These are phyloP conservation scores for Trissoscelio sp. DNA, from an alignment of 2,888 invertebrate species.

Conservation along the genomic window DNA sequence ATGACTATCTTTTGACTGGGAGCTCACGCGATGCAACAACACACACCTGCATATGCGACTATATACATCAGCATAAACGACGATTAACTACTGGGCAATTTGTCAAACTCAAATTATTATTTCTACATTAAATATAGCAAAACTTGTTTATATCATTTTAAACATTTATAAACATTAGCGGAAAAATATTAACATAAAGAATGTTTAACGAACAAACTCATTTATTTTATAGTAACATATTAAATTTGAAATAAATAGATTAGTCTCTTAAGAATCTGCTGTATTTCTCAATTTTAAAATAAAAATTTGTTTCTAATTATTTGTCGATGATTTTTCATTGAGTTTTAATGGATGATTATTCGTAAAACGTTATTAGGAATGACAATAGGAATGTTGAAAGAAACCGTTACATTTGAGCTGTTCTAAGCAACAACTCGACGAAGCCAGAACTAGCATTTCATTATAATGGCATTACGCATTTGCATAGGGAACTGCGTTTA, in stretches of 20 bases:
- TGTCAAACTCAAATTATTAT: slow-evolving; percentile 44
- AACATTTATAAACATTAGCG: too few species aligned
- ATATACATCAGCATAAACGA: slow-evolving; percentile 62
- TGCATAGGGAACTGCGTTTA: slow-evolving; percentile 80
- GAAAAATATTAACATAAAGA: too few species aligned
- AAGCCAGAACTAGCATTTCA: slow-evolving; percentile 62
- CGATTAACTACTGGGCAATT: slow-evolving; percentile 56
- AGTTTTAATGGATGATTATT: too few species aligned
- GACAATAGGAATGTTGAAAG: slow-evolving; percentile 59
- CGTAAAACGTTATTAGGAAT: too few species aligned
- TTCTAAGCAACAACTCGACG: slow-evolving; percentile 59
- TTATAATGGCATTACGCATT: slow-evolving; percentile 77
- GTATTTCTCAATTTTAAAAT: too few species aligned
- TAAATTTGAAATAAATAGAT: too few species aligned
- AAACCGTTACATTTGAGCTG: slow-evolving; percentile 73
- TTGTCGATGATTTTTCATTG: too few species aligned
- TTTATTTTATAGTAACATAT: too few species aligned
- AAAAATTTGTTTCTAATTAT: too few species aligned
- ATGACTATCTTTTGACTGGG: slow-evolving; percentile 58
- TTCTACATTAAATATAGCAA: slow-evolving; percentile 32
- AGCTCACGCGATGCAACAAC: slow-evolving; percentile 63
- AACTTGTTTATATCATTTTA: not conserved
- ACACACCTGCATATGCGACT: slow-evolving; percentile 54
- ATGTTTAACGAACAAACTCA: too few species aligned
- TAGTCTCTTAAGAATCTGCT: too few species aligned